Percentiles rank a stretch among this genome's conserved stretches.
These are phyloP conservation scores for Drosophila borborema DNA, from an alignment of 2,888 invertebrate species.

Conservation along the genomic window DNA sequence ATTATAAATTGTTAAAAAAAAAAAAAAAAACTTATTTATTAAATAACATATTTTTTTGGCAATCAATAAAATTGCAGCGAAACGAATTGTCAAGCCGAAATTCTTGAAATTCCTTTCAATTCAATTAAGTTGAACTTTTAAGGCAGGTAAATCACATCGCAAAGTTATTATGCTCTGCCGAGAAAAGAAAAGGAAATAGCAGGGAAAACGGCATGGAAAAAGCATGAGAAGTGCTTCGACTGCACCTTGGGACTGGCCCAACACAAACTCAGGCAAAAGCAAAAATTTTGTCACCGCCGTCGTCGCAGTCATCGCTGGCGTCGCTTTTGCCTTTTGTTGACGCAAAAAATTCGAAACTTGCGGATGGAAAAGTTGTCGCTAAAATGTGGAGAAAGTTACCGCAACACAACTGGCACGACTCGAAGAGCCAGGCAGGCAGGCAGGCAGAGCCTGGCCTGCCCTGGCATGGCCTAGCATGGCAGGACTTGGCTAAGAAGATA, in stretches of 20 bases:
- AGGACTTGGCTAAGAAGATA: conserved; percentile 12
- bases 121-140: conserved; percentile 24
- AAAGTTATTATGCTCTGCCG: conserved; percentile 34
- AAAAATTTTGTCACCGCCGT: conserved; percentile 41
- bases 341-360: conserved; percentile 75
- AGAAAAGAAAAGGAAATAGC: not conserved
- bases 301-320: conserved; percentile 48
- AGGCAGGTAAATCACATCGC: conserved; percentile 27
- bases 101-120: not conserved
- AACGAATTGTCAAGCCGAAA: not conserved
- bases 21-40: not conserved
- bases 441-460: not conserved
- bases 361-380: conserved; percentile 75
- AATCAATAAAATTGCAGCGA: not conserved
- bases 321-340: conserved; percentile 77
- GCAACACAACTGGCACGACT: conserved; percentile 62
- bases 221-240: conserved; percentile 24
- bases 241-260: conserved; percentile 71
- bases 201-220: not conserved
- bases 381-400: conserved; percentile 79
- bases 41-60: not conserved
- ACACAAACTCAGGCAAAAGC: conserved; percentile 67
- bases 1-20: too few species aligned
- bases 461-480: not conserved
- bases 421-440: conserved; percentile 8